A percentile compares a stretch with the other conserved stretches of the same genome.
Evolutionary conservation across 2,113 vertebrate genomes (phyloP).

Genomic region (Elgaria multicarinata): DNA sequence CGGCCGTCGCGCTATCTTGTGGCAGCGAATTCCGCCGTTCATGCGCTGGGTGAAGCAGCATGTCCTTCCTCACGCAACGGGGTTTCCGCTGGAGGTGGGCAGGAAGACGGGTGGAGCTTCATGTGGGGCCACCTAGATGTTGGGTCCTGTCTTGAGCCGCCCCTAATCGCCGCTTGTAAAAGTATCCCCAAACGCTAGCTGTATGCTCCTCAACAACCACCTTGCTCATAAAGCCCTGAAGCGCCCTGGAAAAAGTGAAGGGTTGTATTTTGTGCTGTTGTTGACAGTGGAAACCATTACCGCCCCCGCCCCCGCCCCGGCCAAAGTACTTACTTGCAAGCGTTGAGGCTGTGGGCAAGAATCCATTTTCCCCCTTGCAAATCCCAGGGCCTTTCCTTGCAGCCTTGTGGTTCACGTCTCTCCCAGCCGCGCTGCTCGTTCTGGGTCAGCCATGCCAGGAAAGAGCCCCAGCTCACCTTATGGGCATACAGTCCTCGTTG

Average conservation of each 20-base stretch:
- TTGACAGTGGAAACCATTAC: background rate
- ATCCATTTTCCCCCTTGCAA: background rate
- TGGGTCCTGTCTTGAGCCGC: background rate
- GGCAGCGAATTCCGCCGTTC: too few relatives aligned
- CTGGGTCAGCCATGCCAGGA: background rate
- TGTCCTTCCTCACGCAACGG: too few relatives aligned
- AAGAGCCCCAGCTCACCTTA: background rate
- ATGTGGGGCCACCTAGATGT: background rate
- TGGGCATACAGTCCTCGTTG: background rate
- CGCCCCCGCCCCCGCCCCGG: background rate
- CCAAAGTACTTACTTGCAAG: conserved; percentile 11
- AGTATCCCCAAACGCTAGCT: background rate
- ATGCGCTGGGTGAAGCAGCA: background rate
- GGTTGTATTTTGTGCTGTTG: background rate
- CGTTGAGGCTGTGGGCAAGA: background rate
- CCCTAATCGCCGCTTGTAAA: background rate
- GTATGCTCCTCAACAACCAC: background rate
- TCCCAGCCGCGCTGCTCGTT: background rate
- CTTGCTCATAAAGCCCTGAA: background rate
- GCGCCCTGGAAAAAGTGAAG: background rate
- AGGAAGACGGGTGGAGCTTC: background rate
- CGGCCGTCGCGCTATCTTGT: too few relatives aligned
- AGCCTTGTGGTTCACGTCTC: background rate
- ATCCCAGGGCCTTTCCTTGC: background rate
- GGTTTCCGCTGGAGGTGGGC: background rate